Conservation (phyloP, 2,797 vertebrate genomes). For the Columba guinea region DNA sequence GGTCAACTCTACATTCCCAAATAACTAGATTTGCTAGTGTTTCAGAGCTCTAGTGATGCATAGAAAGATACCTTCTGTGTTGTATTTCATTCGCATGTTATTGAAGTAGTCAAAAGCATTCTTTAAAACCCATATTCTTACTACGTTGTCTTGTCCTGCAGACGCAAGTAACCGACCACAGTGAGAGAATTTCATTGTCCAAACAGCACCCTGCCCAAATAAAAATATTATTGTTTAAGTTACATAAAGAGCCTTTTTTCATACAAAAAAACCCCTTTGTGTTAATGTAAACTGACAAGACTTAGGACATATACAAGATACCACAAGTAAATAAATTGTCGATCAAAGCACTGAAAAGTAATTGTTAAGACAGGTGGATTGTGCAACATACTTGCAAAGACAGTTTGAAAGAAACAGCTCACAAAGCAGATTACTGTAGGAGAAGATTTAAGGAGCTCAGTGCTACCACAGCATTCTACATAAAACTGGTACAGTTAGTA, state of each 20-base stretch:
- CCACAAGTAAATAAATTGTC: neutral
- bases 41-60: neutral
- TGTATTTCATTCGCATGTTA: slow-evolving; percentile 99
- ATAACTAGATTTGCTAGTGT: neutral
- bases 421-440: neutral
- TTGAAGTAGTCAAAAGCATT: slow-evolving; percentile 98
- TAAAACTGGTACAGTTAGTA: neutral
- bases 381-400: neutral
- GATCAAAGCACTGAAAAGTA: neutral
- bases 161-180: slow-evolving; percentile 94
- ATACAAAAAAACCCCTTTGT: neutral
- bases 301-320: neutral
- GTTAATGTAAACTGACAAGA: neutral
- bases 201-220: slow-evolving; percentile 90
- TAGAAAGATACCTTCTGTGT: slow-evolving; percentile 88
- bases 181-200: slow-evolving; percentile 99
- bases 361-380: neutral
- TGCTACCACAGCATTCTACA: neutral
- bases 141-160: slow-evolving; percentile 96
- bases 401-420: neutral
- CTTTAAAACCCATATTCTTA: slow-evolving; percentile 98
- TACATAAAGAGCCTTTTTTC: neutral
- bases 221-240: neutral
- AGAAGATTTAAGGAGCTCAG: neutral
- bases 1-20: neutral